phyloP scores from a whole-genome alignment of 2,797 vertebrate genomes.

The Cottoperca gobio region DNA sequence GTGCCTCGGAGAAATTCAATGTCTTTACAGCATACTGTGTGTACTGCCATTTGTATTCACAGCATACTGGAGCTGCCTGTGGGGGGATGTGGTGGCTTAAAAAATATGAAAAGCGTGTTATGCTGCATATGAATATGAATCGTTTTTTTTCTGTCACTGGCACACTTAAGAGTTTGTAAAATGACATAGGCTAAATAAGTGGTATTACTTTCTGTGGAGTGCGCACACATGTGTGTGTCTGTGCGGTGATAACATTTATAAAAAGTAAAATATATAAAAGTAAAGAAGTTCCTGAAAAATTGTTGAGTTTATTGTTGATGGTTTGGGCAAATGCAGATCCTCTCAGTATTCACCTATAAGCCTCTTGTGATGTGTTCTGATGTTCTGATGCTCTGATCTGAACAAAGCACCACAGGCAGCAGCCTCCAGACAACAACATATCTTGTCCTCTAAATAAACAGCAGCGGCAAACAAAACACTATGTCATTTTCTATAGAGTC shows the following conservation, averaged over 20 bases:
- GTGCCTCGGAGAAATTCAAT: slow-evolving; percentile 54
- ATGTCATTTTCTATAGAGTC: slow-evolving; percentile 27
- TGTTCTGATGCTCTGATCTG: slow-evolving; percentile 7
- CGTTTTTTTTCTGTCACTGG: slow-evolving; percentile 42
- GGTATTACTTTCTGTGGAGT: slow-evolving; percentile 3
- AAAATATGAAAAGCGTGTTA: slow-evolving; percentile 71
- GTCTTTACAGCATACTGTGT: slow-evolving; percentile 59
- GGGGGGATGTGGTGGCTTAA: slow-evolving; percentile 64
- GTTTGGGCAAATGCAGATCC: slow-evolving; percentile 29
- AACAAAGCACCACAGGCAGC: slow-evolving; percentile 28
- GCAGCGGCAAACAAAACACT: slow-evolving; percentile 2
- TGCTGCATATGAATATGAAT: slow-evolving; percentile 61
- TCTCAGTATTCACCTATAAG: slow-evolving; percentile 16
- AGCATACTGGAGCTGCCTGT: slow-evolving; percentile 53
- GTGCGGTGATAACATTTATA: background rate
- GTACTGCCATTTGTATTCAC: slow-evolving; percentile 72
- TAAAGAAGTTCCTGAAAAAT: too few relatives aligned
- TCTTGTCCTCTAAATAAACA: slow-evolving; percentile 40
- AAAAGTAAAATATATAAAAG: slow-evolving; percentile 6
- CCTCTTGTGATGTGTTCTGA: background rate
- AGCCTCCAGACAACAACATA: slow-evolving; percentile 18
- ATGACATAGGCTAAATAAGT: slow-evolving; percentile 40
- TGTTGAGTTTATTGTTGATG: slow-evolving; percentile 23
- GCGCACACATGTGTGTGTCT: background rate
- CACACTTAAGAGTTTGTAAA: slow-evolving; percentile 50